phyloP scores from a whole-genome alignment of 1,140 invertebrate genomes.

The Idris sp. region DNA sequence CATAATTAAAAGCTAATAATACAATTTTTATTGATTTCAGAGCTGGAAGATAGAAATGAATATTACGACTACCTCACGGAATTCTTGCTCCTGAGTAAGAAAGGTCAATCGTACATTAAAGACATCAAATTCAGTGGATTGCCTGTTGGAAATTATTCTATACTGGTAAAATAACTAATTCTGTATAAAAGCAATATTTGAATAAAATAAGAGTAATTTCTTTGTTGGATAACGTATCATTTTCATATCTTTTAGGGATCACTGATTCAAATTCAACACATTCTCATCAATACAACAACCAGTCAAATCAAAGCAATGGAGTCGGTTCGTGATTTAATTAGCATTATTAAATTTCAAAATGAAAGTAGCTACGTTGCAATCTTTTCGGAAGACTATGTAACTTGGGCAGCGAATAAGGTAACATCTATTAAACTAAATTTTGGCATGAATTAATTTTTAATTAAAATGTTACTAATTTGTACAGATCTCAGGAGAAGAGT shows the following conservation, averaged over 20 bases:
- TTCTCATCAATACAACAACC: conserved; percentile 69
- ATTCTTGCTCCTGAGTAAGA: conserved; percentile 71
- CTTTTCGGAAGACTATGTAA: conserved; percentile 72
- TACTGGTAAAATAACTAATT: conserved; percentile 69
- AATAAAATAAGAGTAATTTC: too few species aligned
- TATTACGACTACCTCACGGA: conserved; percentile 73
- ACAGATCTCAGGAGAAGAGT: conserved; percentile 79
- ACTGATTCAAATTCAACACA: conserved; percentile 72
- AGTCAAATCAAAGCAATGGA: conserved; percentile 73
- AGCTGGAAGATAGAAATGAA: conserved; percentile 69
- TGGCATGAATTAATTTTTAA: too few species aligned
- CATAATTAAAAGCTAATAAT: too few species aligned
- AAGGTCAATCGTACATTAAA: conserved; percentile 74
- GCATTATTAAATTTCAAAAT: conserved; percentile 66
- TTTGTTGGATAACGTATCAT: too few species aligned
- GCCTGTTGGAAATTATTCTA: conserved; percentile 74
- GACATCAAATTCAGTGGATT: conserved; percentile 73
- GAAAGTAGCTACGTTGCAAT: conserved; percentile 66
- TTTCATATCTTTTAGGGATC: conserved; percentile 68
- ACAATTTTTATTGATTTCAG: conserved; percentile 16
- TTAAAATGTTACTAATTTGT: conserved; percentile 29
- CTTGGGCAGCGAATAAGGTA: conserved; percentile 72
- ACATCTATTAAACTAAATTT: too few species aligned
- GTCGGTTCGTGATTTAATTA: conserved; percentile 67
- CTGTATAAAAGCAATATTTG: too few species aligned